Conservation (phyloP, 2,113 vertebrate genomes). For the Myrmecobius fasciatus region DNA sequence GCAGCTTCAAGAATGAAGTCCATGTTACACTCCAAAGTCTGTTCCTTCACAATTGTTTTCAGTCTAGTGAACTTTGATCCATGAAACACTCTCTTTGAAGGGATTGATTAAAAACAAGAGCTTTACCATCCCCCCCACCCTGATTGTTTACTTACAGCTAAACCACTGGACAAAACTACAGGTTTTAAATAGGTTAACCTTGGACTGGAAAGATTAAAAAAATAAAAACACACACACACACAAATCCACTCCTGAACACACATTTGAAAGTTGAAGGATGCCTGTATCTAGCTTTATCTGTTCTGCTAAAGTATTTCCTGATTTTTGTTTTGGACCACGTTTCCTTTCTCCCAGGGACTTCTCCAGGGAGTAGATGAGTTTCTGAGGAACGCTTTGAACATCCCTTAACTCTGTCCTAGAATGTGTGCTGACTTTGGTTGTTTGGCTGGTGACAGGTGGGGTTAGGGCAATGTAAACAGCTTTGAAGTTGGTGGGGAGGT, state of each 20-base stretch:
- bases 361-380: neutral
- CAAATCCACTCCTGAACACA: constrained; percentile 69
- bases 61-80: constrained; percentile 80
- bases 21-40: constrained; percentile 50
- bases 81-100: constrained; percentile 76
- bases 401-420: neutral
- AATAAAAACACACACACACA: constrained; percentile 13
- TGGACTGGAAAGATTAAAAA: constrained; percentile 73
- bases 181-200: constrained; percentile 79
- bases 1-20: too few species aligned
- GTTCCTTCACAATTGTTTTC: constrained; percentile 57
- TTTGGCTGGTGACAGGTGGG: neutral
- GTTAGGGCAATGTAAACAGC: neutral
- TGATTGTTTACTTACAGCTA: constrained; percentile 71
- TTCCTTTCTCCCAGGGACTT: constrained; percentile 44
- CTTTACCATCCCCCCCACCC: constrained; percentile 56
- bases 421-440: neutral
- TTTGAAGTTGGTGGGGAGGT: neutral
- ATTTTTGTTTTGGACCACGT: neutral
- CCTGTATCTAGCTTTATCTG: constrained; percentile 33
- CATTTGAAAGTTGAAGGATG: constrained; percentile 44
- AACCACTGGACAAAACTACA: constrained; percentile 56
- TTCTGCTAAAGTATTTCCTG: constrained; percentile 51
- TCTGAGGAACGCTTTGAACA: neutral
- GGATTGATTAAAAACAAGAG: constrained; percentile 80